phyloP scores from a whole-genome alignment of 2,113 vertebrate genomes.

The Eleginops maclovinus region DNA sequence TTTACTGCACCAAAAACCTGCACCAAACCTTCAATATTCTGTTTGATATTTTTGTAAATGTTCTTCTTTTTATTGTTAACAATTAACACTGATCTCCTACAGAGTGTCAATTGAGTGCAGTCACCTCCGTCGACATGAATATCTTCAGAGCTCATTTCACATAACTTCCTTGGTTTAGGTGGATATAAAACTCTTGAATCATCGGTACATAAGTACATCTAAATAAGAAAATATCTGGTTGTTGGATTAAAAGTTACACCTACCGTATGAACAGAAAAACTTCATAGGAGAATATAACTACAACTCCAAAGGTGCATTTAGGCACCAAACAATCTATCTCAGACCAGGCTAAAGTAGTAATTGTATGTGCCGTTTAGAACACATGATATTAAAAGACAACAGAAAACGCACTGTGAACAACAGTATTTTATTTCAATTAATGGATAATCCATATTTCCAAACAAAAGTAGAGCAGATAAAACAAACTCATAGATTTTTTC shows the following conservation, averaged over 20 bases:
- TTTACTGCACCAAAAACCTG: not conserved
- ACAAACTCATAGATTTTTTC: conserved; percentile 79
- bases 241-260: not conserved
- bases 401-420: conserved; percentile 70
- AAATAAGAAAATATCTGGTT: not conserved
- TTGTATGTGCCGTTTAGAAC: not conserved
- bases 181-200: not conserved
- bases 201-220: not conserved
- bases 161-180: not conserved
- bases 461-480: conserved; percentile 79
- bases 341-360: not conserved
- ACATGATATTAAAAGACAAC: conserved; percentile 22
- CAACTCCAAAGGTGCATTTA: not conserved
- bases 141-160: not conserved
- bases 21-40: not conserved
- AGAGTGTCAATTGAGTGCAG: not conserved
- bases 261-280: not conserved
- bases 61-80: not conserved
- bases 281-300: not conserved
- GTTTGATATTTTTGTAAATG: not conserved
- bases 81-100: not conserved
- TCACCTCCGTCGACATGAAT: not conserved
- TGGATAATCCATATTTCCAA: conserved; percentile 77
- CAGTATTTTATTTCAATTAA: conserved; percentile 83
- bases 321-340: not conserved